These are phyloP conservation scores for Motacilla alba DNA, from an alignment of 2,113 vertebrate species.

Conservation along the genomic window DNA sequence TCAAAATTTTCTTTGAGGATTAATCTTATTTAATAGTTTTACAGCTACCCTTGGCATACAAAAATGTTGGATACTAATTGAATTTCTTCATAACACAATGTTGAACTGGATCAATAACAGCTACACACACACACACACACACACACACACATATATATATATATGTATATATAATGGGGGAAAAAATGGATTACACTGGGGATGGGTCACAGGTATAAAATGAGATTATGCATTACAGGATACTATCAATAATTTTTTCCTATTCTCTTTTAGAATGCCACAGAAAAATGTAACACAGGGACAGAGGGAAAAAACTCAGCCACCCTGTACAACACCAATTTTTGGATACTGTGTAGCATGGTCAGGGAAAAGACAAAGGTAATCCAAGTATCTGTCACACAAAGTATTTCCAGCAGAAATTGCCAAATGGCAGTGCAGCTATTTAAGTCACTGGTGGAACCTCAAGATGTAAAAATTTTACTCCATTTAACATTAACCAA, in stretches of 20 bases:
- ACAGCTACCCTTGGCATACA: not conserved
- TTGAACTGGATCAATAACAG: not conserved
- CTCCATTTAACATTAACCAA: not conserved
- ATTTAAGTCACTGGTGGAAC: not conserved
- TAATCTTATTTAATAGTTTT: slow-evolving; percentile 6
- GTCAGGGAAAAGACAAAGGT: not conserved
- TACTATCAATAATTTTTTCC: not conserved
- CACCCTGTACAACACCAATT: not conserved
- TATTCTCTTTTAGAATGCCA: not conserved
- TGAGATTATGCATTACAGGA: not conserved
- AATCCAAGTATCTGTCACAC: not conserved
- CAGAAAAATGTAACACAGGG: not conserved
- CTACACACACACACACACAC: not conserved
- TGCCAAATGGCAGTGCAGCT: not conserved
- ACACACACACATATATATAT: no score
- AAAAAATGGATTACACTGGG: not conserved
- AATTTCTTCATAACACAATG: not conserved
- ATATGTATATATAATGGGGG: not conserved
- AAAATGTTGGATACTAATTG: not conserved
- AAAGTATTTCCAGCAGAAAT: not conserved
- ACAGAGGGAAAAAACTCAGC: not conserved
- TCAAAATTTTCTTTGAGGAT: slow-evolving; percentile 1
- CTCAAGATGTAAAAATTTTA: not conserved
- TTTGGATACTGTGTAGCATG: not conserved
- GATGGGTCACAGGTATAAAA: not conserved